Base-by-base conservation (phyloP, 2,113 vertebrate species). In the Microcebus tavaratra region DNA sequence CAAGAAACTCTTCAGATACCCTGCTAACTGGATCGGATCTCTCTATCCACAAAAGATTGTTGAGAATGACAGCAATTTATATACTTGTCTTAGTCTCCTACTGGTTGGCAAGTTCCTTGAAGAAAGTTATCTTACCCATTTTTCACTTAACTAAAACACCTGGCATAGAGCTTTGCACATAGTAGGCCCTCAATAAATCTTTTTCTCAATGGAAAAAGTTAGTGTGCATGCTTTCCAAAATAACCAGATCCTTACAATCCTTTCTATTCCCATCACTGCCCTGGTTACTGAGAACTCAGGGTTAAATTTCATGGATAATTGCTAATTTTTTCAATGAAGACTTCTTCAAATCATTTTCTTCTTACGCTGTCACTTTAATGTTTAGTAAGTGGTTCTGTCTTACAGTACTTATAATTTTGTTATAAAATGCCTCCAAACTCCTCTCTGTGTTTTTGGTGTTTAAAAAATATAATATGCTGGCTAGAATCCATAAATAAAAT, bases 401-500 rank as follows among this genome's bases (percentile, higher is more conserved):
- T 23, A 39, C 7, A 36, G 15, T 27, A 67, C 67, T 79, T 72
- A 39, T 12, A 79, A 68, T 50, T 85, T 75, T 90, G 18, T 85
- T 88, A 85, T 31, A 45, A 70, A 94, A 97, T 67, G 65, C 53
- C 61, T 82, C 84, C 61, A 91, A 90, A 57, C 61, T 53, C 70
- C 23, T 94, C 80, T 90, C 13, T 36, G 67, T 83, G 10, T 79
- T 48, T 92, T 92, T 63, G 87, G 27, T 39, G 10, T 39, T 72
- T 72, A 31, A 59, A 8, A 92, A 63, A 34, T 45, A 65, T 61
- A 20, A 11, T 79, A 76, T 57, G 13, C 81, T 90, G 68, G 67
- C 78, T 80, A 12, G 36, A 91, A 82, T 92, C 55, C 79, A 87
- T n/a, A 65, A 73, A 79, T 67, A 91, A 94, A 94, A 88, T 25